Evolutionary conservation across 2,888 invertebrate species (phyloP).

Genomic region (Ornithoptera priamus): DNA sequence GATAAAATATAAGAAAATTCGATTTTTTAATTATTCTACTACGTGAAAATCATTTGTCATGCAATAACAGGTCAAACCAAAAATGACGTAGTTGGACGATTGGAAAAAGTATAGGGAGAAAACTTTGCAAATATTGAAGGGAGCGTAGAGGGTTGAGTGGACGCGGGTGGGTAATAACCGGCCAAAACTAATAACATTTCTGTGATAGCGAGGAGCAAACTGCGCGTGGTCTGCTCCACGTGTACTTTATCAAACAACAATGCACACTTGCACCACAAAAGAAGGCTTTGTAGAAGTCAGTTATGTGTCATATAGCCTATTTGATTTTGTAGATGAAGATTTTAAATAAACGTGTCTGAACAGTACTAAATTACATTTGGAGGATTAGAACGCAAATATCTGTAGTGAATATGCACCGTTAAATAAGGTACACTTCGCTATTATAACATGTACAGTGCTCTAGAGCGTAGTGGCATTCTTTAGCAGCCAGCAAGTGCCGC

Average conservation of each 20-base stretch:
- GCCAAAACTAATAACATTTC: conserved; percentile 78
- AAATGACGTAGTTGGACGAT: conserved; percentile 31
- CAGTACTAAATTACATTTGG: not conserved
- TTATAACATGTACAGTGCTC: conserved; percentile 66
- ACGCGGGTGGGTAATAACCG: conserved; percentile 70
- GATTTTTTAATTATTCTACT: not conserved
- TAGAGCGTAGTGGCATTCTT: conserved; percentile 53
- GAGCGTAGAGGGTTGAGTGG: conserved; percentile 59
- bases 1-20: not conserved
- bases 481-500: conserved; percentile 56
- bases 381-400: conserved; percentile 54
- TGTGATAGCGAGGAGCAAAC: conserved; percentile 69
- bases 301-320: conserved; percentile 47
- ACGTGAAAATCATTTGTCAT: not conserved
- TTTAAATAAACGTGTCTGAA: conserved; percentile 33
- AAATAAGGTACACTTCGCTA: conserved; percentile 66
- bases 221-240: conserved; percentile 59
- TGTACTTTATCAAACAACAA: conserved; percentile 70
- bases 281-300: conserved; percentile 54
- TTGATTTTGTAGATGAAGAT: conserved; percentile 50
- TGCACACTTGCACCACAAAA: conserved; percentile 67
- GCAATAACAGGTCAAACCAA: not conserved
- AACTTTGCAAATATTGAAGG: conserved; percentile 37
- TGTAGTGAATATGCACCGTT: conserved; percentile 63
- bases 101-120: conserved; percentile 38